Evolutionary conservation across 2,888 invertebrate genomes (phyloP), one percentile per base, ranked within the genome.

Genomic region (Deladenus siricidicola): DNA sequence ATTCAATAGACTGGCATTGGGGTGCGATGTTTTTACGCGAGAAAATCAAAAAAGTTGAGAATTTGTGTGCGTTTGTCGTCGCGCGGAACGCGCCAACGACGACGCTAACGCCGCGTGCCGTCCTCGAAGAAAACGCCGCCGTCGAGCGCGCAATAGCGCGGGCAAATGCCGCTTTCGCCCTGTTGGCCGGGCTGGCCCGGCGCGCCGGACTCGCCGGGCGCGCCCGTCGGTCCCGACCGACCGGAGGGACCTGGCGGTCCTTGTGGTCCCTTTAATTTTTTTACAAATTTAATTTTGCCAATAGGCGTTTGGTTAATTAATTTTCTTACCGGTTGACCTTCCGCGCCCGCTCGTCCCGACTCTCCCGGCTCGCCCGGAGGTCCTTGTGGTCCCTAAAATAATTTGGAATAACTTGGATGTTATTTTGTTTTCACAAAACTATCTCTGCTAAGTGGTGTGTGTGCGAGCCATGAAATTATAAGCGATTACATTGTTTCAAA

Each of bases 51-150:
- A n/a, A n/a, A n/a, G n/a, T n/a, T n/a, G n/a, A n/a, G n/a, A n/a
- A n/a, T n/a, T n/a, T n/a, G n/a, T n/a, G n/a, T n/a, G n/a, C n/a
- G n/a, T n/a, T n/a, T n/a, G n/a, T n/a, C n/a, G n/a, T n/a, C n/a
- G n/a, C n/a, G n/a, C n/a, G n/a, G n/a, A n/a, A n/a, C n/a, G n/a
- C n/a, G n/a, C n/a, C n/a, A n/a, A n/a, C n/a, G n/a, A n/a, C n/a
- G 14, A 14, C 50, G 19, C 47, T 50, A 59, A 24, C 60, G 60
- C 6, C 60, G 45, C 17, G 75, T 75, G 67, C 75, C 75, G 60
- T 76, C 75, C 66, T 76, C 75, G 71, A 76, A 76, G 71, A 76
- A 76, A 62, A 76, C 75, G 65, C 74, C 74, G 49, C 74, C 74
- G 62, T 74, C 74, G 66, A 74, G 68, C 62, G 74, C 73, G 62